Evolutionary conservation across 2,888 invertebrate genomes (phyloP).

Genomic region (Drosophila koepferae): DNA sequence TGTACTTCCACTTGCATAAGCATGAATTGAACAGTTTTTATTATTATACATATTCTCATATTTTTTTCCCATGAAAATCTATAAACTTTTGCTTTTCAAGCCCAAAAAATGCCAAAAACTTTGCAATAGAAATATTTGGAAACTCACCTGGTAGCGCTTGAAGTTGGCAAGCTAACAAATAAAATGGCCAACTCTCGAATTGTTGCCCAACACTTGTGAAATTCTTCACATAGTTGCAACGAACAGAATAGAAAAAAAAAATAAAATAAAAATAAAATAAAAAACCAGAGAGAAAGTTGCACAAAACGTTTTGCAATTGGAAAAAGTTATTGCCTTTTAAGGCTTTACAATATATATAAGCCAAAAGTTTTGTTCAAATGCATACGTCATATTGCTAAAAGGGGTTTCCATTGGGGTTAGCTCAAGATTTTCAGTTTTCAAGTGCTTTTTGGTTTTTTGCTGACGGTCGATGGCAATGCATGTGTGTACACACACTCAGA

Average conservation of each 20-base stretch:
- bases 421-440: background rate
- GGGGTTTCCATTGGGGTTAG: background rate
- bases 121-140: background rate
- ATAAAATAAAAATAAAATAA: background rate
- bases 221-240: conserved; percentile 20
- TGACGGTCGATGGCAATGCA: conserved; percentile 45
- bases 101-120: background rate
- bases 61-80: background rate
- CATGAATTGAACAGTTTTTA: background rate
- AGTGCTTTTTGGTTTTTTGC: conserved; percentile 12
- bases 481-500: conserved; percentile 10
- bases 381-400: conserved; percentile 24
- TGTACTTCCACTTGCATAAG: background rate
- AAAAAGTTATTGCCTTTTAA: conserved; percentile 67
- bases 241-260: background rate
- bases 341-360: conserved; percentile 46
- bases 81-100: background rate
- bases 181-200: conserved; percentile 7
- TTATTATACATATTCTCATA: background rate
- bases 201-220: conserved; percentile 17
- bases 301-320: conserved; percentile 59
- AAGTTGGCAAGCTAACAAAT: conserved; percentile 13
- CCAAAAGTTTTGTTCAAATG: conserved; percentile 50
- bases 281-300: conserved; percentile 31
- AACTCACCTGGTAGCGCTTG: conserved; percentile 7